These are phyloP conservation scores for Mya arenaria DNA, from an alignment of 1,140 invertebrate species.

Conservation along the genomic window DNA sequence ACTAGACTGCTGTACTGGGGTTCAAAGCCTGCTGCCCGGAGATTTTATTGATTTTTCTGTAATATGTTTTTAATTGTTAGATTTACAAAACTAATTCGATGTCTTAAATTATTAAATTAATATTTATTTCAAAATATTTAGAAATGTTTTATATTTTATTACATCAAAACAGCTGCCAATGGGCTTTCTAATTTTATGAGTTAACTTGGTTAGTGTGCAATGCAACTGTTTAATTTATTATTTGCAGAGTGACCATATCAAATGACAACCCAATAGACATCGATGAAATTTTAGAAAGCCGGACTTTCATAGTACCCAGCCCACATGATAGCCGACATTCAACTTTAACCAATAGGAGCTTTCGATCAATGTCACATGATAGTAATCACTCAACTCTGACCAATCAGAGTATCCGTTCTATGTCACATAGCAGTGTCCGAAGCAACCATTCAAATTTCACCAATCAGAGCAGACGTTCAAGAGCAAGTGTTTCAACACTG, in stretches of 20 bases:
- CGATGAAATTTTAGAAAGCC: slow-evolving; percentile 39
- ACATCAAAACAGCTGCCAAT: too few species aligned
- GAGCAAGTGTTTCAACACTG: slow-evolving; percentile 11
- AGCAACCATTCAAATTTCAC: slow-evolving; percentile 54
- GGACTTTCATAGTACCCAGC: not conserved
- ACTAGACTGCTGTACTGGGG: too few species aligned
- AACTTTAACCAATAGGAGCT: slow-evolving; percentile 22
- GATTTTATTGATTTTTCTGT: too few species aligned
- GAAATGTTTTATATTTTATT: too few species aligned
- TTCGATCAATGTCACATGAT: not conserved
- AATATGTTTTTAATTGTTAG: too few species aligned
- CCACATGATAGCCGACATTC: slow-evolving; percentile 8
- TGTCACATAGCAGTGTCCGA: not conserved
- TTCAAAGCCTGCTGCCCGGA: too few species aligned
- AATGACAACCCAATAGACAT: slow-evolving; percentile 48
- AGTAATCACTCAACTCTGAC: not conserved
- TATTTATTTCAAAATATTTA: too few species aligned
- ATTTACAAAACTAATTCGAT: too few species aligned
- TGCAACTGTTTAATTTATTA: too few species aligned
- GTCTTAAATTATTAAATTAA: too few species aligned
- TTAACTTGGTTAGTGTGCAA: too few species aligned
- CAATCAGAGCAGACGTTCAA: slow-evolving; percentile 27
- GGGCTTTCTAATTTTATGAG: too few species aligned
- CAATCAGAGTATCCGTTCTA: not conserved
- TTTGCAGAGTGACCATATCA: slow-evolving; percentile 53